phyloP scores from a whole-genome alignment of 2,888 invertebrate species.

The Drosophila kanekoi region DNA sequence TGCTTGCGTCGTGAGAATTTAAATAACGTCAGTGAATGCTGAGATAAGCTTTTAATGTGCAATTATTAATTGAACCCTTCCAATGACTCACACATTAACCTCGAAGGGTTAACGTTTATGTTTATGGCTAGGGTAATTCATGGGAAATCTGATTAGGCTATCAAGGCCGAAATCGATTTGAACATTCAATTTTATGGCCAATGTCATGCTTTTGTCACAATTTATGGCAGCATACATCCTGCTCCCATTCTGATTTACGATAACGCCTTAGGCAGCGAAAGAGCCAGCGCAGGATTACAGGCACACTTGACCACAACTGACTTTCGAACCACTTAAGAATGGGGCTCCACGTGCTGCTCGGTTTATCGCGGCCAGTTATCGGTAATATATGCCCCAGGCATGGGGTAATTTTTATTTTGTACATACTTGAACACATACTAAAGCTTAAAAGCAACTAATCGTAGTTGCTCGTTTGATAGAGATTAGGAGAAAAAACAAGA shows the following conservation, averaged over 20 bases:
- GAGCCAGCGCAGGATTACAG: not conserved
- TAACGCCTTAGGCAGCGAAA: constrained; percentile 7
- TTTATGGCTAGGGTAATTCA: not conserved
- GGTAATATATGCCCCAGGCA: not conserved
- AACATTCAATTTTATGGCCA: constrained; percentile 3
- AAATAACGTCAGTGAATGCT: too few relatives aligned
- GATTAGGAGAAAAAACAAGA: not conserved
- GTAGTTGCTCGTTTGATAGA: not conserved
- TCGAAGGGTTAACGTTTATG: not conserved
- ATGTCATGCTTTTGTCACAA: constrained; percentile 10
- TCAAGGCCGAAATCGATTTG: not conserved
- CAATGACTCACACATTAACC: constrained; percentile 4
- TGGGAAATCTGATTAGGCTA: constrained; percentile 13
- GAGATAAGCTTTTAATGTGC: not conserved
- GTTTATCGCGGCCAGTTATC: constrained; percentile 25
- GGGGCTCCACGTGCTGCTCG: constrained; percentile 28
- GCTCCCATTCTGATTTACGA: constrained; percentile 30
- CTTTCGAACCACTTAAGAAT: constrained; percentile 3
- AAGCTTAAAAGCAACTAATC: constrained; percentile 9
- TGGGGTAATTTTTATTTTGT: constrained; percentile 7
- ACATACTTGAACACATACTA: not conserved
- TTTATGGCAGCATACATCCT: constrained; percentile 20
- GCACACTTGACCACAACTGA: constrained; percentile 16
- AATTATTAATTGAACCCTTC: constrained; percentile 5
- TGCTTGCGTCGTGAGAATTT: too few relatives aligned